phyloP scores from a whole-genome alignment of 2,797 vertebrate genomes.

The Diceros bicornis region DNA sequence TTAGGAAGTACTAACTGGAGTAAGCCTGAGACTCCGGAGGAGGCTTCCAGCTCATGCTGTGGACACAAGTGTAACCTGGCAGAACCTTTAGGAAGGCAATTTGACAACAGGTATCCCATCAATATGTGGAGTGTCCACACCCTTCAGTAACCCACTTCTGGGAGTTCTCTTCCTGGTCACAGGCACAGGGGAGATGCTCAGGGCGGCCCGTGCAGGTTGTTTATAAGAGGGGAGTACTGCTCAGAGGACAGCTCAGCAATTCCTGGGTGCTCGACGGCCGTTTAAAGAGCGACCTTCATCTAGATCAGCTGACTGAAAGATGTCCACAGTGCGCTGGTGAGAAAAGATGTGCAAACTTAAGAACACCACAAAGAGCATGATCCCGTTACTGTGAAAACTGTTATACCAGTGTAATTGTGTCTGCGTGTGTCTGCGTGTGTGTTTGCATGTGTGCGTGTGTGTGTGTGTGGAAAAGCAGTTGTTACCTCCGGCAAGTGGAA shows the following conservation, averaged over 20 bases:
- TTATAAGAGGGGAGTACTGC: background rate
- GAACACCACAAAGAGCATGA: rapidly evolving
- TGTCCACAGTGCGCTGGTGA: rapidly evolving
- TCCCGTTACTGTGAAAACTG: background rate
- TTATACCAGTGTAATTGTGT: too few relatives aligned
- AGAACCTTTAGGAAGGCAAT: too few relatives aligned
- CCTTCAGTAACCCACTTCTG: background rate
- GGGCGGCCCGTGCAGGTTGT: rapidly evolving
- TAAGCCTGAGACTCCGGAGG: background rate
- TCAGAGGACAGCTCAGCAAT: background rate
- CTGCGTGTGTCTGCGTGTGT: background rate
- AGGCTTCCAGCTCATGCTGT: rapidly evolving
- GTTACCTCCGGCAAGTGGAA: background rate
- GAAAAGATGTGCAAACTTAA: too few relatives aligned
- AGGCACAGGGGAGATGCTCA: background rate
- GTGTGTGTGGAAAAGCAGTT: too few relatives aligned
- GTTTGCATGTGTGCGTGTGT: too few relatives aligned
- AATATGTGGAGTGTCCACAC: rapidly evolving
- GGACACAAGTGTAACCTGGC: rapidly evolving
- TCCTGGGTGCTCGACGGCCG: rapidly evolving
- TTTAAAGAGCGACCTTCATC: too few relatives aligned
- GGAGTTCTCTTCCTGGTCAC: rapidly evolving
- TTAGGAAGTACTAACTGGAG: background rate
- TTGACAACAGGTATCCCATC: rapidly evolving
- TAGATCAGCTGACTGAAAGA: background rate